Conservation (phyloP, 2,797 vertebrate genomes). For the Urocyon cinereoargenteus region DNA sequence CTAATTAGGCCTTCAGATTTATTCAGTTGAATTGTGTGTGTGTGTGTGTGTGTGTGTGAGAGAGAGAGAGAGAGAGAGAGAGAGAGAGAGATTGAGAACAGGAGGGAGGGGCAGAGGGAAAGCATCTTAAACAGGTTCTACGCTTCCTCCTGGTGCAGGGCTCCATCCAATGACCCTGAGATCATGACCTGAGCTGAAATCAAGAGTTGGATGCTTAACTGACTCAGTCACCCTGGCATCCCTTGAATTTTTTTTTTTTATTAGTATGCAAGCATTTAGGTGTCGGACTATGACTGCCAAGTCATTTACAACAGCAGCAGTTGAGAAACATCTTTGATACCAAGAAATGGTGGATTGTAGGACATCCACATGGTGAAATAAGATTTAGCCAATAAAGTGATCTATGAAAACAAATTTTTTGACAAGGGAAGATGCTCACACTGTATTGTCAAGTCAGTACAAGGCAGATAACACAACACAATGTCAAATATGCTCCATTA, state of each 20-base stretch:
- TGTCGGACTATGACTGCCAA: background rate
- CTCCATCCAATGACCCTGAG: background rate
- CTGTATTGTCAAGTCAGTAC: background rate
- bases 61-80: no score
- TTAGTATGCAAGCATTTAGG: background rate
- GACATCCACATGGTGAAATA: background rate
- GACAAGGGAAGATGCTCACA: background rate
- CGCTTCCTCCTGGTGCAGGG: fast-evolving
- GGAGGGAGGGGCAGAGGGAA: background rate
- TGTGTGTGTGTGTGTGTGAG: background rate
- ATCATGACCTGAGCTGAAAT: background rate
- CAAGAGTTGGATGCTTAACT: background rate
- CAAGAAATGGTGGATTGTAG: background rate
- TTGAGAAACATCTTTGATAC: background rate
- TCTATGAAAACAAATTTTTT: background rate
- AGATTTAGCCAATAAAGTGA: background rate
- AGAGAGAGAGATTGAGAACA: background rate
- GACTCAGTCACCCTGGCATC: background rate
- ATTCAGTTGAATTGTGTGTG: background rate
- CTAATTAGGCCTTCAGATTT: background rate
- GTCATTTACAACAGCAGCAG: background rate
- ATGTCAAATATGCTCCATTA: background rate
- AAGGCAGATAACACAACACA: background rate
- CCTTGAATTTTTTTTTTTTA: background rate
- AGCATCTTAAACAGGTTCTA: background rate